A percentile compares a stretch with the other conserved stretches of the same genome.
These are phyloP conservation scores for Pagetopsis macropterus DNA, from an alignment of 2,797 vertebrate species.

Conservation along the genomic window DNA sequence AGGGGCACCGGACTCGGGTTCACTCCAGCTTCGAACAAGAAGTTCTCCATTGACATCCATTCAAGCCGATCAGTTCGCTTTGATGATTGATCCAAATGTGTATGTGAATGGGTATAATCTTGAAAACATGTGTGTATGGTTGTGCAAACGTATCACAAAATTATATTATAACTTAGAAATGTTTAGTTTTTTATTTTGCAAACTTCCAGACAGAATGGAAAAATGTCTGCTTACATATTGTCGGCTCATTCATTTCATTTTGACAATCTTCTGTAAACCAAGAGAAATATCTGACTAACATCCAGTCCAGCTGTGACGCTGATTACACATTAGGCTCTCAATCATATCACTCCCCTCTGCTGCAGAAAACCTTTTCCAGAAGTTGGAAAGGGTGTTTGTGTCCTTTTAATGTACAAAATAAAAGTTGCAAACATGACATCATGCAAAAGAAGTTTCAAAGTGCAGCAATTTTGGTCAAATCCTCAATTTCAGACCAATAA, in stretches of 20 bases:
- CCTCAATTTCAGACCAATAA: slow-evolving; percentile 17
- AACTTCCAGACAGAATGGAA: slow-evolving; percentile 24
- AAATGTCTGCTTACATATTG: slow-evolving; percentile 11
- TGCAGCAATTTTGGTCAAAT: slow-evolving; percentile 3
- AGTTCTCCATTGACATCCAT: slow-evolving; percentile 83
- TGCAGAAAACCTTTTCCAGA: slow-evolving; percentile 10
- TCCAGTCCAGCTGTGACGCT: slow-evolving; percentile 21
- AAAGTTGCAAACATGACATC: not conserved
- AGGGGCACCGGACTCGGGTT: slow-evolving; percentile 89
- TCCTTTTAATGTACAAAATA: not conserved
- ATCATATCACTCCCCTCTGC: slow-evolving; percentile 2
- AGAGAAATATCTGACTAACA: no score
- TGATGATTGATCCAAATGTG: slow-evolving; percentile 70
- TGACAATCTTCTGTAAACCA: not conserved
- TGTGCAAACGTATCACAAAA: not conserved
- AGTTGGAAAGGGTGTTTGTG: not conserved
- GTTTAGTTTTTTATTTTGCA: slow-evolving; percentile 52
- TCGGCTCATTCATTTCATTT: slow-evolving; percentile 11
- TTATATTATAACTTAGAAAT: not conserved
- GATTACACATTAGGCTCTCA: slow-evolving; percentile 12
- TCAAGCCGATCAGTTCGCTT: slow-evolving; percentile 86
- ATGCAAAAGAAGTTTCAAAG: slow-evolving; percentile 3
- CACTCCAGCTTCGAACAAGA: slow-evolving; percentile 76
- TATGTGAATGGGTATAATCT: not conserved
- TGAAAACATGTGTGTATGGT: not conserved